Base-by-base conservation (phyloP, 1,140 invertebrate species). In the Saccostrea echinata region DNA sequence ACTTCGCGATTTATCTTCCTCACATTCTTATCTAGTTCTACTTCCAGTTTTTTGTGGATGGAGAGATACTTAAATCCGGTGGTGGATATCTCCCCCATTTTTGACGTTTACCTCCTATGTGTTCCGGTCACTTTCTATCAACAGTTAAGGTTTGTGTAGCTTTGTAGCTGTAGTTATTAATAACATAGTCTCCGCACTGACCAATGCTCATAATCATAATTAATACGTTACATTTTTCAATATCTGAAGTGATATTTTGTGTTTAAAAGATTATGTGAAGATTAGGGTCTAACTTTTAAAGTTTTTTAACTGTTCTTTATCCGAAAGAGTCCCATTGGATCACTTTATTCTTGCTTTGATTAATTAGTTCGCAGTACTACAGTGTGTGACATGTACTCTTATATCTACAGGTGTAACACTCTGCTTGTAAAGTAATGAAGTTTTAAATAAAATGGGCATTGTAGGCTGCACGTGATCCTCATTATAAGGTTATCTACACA, bases 1-100 rank as follows among this genome's bases (percentile, higher is more conserved):
- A 33, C 27, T 16, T 76, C 27, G 3, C 27, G 27, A 27, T 76
- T 27, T 76, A 76, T 76, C 68, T 76, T 76, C 27, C 33, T 76
- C 11, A 76, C 33, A 18, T 76, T 76, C 68, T 30, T 76, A 2
- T 76, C 68, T 13, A 76, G 30, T 13, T 76, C 68, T 12, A 76
- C 13, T 30, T 76, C 68, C 68, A 76, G 27, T 76, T 76, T 76
- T 33, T 76, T 76, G 68, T 76, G 68, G 13, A 76, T 3, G 27
- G 68, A 76, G 27, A 76, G 68, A 27, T 30, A 76, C 68, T 35
- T 76, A 18, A 76, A 76, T 27, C 68, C 68, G 3, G 68, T 76
- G 27, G 68, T 30, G 27, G 68, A 76, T 18, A 76, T 76, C 68
- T 76, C 68, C 27, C 68, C 27, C 68, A 76, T 76, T 12, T 24